Evolutionary conservation across 2,113 vertebrate genomes (phyloP), one percentile per base, ranked within the genome.

Genomic region (Tyto alba): DNA sequence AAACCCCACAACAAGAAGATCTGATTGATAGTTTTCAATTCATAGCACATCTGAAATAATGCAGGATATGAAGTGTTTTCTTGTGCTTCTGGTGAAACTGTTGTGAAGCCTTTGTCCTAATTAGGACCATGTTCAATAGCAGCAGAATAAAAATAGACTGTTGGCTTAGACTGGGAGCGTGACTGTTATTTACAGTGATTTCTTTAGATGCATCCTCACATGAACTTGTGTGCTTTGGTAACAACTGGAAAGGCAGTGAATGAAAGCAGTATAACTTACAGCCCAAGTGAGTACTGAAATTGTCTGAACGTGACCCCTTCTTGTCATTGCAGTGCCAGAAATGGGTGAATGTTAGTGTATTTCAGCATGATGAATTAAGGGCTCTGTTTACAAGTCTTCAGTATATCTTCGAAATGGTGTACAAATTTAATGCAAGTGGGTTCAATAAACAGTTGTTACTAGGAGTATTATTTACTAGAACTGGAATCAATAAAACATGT

Each of bases 71-170:
- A 67, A 53, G 3, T 60, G 16, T 72, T 81, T 67, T 56, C 59
- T 55, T 71, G 13, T 83, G 45, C 30, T 84, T 81, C 20, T 81
- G 69, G n/a, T 77, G 43, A 32, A 80, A 45, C 34, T 78, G 29
- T 64, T 94, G 40, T 87, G 76, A 85, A 87, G 56, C 77, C 73
- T 85, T 90, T 92, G 60, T 72, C 96, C 83, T 92, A 79, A 92
- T 85, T 79, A 60, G 79, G 86, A 63, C 50, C 47, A 10, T 0
- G 53, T 71, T 93, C 40, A 60, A 78, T 88, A 92, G 43, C 43
- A 84, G 62, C 40, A 29, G 76, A 94, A 45, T 85, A 96, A 95
- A 96, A 96, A 95, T 92, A 96, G 93, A 75, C 34, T 40, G 62
- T 78, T 10, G 1, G 76, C 69, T 15, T 88, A 68, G 84, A 69